Base-by-base conservation (phyloP, 2,888 invertebrate species). In the Diaphora mendica region DNA sequence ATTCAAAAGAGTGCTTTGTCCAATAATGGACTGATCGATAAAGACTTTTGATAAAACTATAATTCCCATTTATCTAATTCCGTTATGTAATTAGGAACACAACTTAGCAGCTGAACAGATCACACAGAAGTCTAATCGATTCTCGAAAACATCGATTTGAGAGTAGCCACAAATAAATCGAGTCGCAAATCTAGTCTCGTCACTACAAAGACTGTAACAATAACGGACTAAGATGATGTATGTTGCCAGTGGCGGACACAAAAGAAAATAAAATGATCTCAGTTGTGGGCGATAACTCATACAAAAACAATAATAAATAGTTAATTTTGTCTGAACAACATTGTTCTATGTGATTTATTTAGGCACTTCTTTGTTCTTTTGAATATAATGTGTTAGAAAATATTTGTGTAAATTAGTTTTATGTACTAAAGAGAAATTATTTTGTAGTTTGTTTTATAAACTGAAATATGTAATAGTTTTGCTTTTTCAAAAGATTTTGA, bases 211-310 rank as follows among this genome's bases (percentile, higher is more conserved):
- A 85, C 83, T 88, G 84, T 86, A 90, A 92, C 91, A 92, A 93
- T 91, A 92, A 91, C 90, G 89, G 71, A 73, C 73, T 82, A 77
- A 86, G 85, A 89, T 94, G 94, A 94, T 92, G 89, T 87, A 94
- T 94, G 94, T 91, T 91, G 89, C 91, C 91, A 89, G 90, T 88
- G 87, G 87, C 82, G 78, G 48, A 82, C 85, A 91, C 89, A 91
- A 93, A 93, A 90, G 90, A 92, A 92, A 91, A 83, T 84, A 83
- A 82, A 81, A 91, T 89, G 87, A 91, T 88, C 88, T 91, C 89
- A 91, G 87, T 90, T 90, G 92, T 89, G 89, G 89, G 87, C 91
- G 91, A 94, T 94, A 93, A 94, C 93, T 94, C 92, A 93, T 93
- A 91, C 91, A 68, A 77, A 91, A 91, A 91, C 86, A 90, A 92